These are phyloP conservation scores for Hipparchia sbordonii DNA, from an alignment of 2,888 invertebrate species.

Conservation along the genomic window DNA sequence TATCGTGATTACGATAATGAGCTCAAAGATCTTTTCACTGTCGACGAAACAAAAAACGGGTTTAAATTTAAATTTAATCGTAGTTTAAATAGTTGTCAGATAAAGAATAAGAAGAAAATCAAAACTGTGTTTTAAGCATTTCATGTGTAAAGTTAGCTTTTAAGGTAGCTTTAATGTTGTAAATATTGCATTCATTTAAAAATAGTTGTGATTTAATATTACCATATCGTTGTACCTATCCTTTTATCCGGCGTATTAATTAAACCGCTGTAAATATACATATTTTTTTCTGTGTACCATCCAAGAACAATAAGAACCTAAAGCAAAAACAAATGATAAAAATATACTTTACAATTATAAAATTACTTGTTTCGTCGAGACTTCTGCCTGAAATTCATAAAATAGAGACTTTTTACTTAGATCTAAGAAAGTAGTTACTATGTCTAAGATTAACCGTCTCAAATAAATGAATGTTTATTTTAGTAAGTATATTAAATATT, in stretches of 20 bases:
- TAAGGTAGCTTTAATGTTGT: not conserved
- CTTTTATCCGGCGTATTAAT: not conserved
- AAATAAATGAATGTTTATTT: not conserved
- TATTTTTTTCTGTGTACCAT: not conserved
- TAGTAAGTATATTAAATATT: too few relatives aligned
- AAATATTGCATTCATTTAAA: not conserved
- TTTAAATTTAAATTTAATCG: conserved; percentile 72
- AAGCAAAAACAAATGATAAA: not conserved
- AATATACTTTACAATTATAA: not conserved
- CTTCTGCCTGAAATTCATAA: not conserved
- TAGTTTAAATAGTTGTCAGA: conserved; percentile 72
- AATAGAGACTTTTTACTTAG: not conserved
- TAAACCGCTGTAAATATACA: not conserved
- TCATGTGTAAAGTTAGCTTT: not conserved
- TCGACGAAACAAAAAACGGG: conserved; percentile 59
- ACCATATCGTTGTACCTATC: not conserved
- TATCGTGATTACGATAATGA: conserved; percentile 61
- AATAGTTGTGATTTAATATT: not conserved
- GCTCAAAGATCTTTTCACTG: conserved; percentile 52
- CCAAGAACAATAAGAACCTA: not conserved
- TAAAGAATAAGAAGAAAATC: conserved; percentile 66
- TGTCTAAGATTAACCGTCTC: not conserved
- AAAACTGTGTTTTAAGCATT: conserved; percentile 51
- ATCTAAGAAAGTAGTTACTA: not conserved
- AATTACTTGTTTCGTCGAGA: not conserved